These are phyloP conservation scores for Nettapus auritus DNA, from an alignment of 2,113 vertebrate species.

Conservation along the genomic window DNA sequence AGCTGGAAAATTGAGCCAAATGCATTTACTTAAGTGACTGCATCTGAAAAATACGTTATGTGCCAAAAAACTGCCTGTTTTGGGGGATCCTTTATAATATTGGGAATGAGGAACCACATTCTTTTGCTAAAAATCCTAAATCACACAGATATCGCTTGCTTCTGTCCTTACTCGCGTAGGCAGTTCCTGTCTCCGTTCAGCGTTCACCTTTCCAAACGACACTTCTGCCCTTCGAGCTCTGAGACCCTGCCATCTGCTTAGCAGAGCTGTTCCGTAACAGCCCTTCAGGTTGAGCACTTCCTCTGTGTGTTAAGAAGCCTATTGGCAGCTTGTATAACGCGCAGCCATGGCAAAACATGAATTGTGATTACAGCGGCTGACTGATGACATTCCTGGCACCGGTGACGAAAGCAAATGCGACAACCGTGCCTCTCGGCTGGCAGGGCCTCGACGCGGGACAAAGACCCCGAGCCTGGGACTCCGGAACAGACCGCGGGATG, in stretches of 20 bases:
- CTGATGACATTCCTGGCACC: background rate
- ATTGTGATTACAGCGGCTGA: background rate
- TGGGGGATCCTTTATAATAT: background rate
- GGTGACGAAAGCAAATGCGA: background rate
- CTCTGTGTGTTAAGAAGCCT: background rate
- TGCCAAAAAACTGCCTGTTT: background rate
- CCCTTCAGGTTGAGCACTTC: background rate
- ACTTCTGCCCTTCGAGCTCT: background rate
- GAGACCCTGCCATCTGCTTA: background rate
- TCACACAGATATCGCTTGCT: background rate
- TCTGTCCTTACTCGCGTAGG: background rate
- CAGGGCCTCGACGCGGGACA: background rate
- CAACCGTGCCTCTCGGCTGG: background rate
- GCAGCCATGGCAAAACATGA: background rate
- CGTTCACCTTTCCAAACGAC: background rate
- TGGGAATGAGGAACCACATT: background rate
- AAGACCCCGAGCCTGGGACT: background rate
- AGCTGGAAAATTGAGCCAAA: background rate
- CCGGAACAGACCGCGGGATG: background rate
- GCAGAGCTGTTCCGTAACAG: background rate
- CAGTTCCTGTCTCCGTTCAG: background rate
- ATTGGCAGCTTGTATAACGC: background rate
- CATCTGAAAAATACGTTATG: background rate
- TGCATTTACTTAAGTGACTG: background rate
- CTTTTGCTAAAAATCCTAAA: background rate